Conservation (phyloP, 1,140 invertebrate species). For the Sinonovacula constricta region DNA sequence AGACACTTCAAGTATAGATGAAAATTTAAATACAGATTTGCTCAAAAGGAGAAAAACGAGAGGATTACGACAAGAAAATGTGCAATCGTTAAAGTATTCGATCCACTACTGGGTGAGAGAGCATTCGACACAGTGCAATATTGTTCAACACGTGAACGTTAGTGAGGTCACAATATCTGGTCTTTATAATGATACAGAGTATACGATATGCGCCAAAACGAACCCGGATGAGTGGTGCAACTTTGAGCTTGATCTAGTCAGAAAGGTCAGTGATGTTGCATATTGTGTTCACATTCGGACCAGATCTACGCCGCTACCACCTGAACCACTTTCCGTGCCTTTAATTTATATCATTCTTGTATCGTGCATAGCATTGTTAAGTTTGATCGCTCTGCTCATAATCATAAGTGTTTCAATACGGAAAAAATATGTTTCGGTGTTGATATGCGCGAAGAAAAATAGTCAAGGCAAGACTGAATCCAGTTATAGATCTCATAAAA, state of each 20-base stretch:
- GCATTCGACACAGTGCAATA: slow-evolving; percentile 16
- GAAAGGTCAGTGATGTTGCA: neutral
- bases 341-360: slow-evolving; percentile 4
- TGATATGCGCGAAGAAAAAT: no score
- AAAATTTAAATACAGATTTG: neutral
- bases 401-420: neutral
- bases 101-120: slow-evolving; percentile 16
- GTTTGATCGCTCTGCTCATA: neutral
- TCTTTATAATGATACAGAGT: neutral
- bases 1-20: neutral
- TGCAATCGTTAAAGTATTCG: neutral
- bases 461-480: no score
- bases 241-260: slow-evolving; percentile 43
- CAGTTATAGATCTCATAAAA: no score
- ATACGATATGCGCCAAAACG: slow-evolving; percentile 30
- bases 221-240: slow-evolving; percentile 2
- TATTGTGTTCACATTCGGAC: slow-evolving; percentile 7
- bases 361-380: neutral
- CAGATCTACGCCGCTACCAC: neutral
- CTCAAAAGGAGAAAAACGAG: neutral
- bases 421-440: slow-evolving; percentile 19
- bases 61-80: neutral
- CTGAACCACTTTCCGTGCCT: neutral
- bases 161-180: slow-evolving; percentile 10
- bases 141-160: slow-evolving; percentile 20